These are phyloP conservation scores for Cantharis lateralis DNA, from an alignment of 2,888 invertebrate species.

Conservation along the genomic window DNA sequence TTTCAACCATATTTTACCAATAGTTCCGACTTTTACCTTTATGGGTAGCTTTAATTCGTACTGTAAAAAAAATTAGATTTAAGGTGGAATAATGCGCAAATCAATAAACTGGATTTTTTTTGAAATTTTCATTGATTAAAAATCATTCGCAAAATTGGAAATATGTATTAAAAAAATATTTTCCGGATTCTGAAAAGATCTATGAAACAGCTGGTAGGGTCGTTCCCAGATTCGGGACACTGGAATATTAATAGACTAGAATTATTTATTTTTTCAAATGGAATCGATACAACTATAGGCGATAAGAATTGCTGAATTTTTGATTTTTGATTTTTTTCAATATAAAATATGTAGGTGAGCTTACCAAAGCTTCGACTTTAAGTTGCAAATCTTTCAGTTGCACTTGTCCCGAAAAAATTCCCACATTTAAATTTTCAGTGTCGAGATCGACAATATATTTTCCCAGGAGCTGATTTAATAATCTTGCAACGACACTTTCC, in stretches of 20 bases:
- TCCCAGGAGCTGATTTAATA: constrained; percentile 79
- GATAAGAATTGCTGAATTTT: neutral
- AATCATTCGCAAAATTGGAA: neutral
- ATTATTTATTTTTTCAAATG: neutral
- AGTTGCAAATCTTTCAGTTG: constrained; percentile 77
- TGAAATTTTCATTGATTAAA: neutral
- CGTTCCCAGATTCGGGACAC: neutral
- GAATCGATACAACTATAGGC: neutral
- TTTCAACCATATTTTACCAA: constrained; percentile 73
- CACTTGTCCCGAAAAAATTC: constrained; percentile 81
- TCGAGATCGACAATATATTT: constrained; percentile 83
- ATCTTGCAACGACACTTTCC: constrained; percentile 77
- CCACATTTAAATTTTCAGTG: constrained; percentile 81
- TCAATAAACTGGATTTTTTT: neutral
- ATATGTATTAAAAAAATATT: no score
- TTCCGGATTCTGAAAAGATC: neutral
- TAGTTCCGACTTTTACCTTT: constrained; percentile 79
- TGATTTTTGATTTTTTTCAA: no score
- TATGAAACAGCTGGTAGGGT: neutral
- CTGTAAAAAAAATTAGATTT: constrained; percentile 58
- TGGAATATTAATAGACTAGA: neutral
- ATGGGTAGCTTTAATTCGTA: constrained; percentile 81
- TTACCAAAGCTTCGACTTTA: constrained; percentile 81
- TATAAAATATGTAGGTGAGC: constrained; percentile 42
- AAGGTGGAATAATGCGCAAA: no score